Percentiles rank a stretch among this genome's conserved stretches.
phyloP scores from a whole-genome alignment of 2,113 vertebrate genomes.

The Colaptes auratus region DNA sequence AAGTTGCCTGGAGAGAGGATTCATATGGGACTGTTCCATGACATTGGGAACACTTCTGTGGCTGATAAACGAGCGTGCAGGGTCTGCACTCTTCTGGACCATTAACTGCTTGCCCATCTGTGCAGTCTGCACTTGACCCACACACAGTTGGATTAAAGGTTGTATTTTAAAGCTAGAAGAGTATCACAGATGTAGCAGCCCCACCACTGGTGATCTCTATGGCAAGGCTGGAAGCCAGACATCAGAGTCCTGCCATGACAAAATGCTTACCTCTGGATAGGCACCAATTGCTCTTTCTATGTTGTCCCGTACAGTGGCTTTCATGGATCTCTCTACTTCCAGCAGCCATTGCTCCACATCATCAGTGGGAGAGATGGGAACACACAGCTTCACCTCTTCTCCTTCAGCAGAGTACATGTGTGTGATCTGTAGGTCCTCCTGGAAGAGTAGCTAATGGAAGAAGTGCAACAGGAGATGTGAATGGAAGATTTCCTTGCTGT shows the following conservation, averaged over 20 bases:
- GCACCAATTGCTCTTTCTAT: constrained; percentile 81
- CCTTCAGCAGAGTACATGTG: constrained; percentile 92
- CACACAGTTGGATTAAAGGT: neutral
- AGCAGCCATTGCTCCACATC: constrained; percentile 91
- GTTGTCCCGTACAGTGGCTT: constrained; percentile 83
- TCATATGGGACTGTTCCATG: neutral
- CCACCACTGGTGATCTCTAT: neutral
- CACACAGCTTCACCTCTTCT: constrained; percentile 85
- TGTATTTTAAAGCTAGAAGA: neutral
- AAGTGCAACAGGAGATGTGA: neutral
- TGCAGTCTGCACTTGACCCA: neutral
- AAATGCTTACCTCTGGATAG: constrained; percentile 80
- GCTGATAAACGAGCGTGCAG: neutral
- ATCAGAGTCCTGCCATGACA: neutral
- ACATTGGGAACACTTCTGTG: neutral
- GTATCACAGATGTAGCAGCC: neutral
- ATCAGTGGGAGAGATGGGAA: constrained; percentile 79
- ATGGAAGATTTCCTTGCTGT: neutral
- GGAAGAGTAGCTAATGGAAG: constrained; percentile 84
- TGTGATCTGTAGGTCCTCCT: constrained; percentile 89
- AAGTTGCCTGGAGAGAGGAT: neutral
- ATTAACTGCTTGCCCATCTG: neutral
- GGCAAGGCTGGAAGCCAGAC: neutral
- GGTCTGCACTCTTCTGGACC: neutral
- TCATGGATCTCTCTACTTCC: constrained; percentile 90